Evolutionary conservation across 2,797 vertebrate species (phyloP).

Genomic region (Spinus pinus): DNA sequence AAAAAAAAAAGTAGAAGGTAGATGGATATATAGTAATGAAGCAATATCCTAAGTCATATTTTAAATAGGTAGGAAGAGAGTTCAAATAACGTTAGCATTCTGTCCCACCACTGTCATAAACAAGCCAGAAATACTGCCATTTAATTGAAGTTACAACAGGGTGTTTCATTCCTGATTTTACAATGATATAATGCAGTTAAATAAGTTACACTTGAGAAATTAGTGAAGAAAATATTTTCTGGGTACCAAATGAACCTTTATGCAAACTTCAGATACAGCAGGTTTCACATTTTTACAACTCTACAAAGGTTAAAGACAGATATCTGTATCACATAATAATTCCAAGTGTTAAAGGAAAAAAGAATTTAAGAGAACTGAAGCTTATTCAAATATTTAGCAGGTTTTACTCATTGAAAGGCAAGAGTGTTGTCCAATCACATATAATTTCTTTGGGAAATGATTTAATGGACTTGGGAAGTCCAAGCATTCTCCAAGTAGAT

Average conservation of each 20-base stretch:
- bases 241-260: not conserved
- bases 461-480: not conserved
- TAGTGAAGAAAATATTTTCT: constrained; percentile 1
- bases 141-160: constrained; percentile 5
- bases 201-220: constrained; percentile 2
- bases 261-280: not conserved
- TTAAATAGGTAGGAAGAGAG: not conserved
- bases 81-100: not conserved
- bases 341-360: not conserved
- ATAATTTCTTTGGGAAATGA: not conserved
- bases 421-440: not conserved
- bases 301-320: not conserved
- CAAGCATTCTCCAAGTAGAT: not conserved
- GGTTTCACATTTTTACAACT: not conserved
- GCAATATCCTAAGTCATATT: not conserved
- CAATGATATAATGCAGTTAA: not conserved
- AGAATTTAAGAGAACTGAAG: not conserved
- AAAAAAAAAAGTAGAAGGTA: not conserved
- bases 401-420: not conserved
- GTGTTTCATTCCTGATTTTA: not conserved
- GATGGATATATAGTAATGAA: not conserved
- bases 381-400: not conserved
- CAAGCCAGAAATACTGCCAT: constrained; percentile 21
- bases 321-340: not conserved
- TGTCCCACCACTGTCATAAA: not conserved